These are phyloP conservation scores for Lutjanus argentimaculatus DNA, from an alignment of 2,797 vertebrate genomes.

Conservation along the genomic window DNA sequence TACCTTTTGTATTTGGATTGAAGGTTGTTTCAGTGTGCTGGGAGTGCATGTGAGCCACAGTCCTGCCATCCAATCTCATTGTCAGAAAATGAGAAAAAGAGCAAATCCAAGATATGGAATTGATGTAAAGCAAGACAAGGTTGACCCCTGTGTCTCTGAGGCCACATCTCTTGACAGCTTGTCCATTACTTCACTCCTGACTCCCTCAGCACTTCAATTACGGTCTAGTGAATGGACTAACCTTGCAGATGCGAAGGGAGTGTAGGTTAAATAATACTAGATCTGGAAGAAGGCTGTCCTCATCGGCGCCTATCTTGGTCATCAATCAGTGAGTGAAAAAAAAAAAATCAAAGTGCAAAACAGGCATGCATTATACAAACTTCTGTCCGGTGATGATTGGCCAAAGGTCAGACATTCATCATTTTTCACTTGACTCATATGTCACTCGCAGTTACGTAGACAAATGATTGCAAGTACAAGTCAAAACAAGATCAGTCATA, in stretches of 20 bases:
- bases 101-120: slow-evolving; percentile 52
- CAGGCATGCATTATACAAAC: neutral
- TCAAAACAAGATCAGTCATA: slow-evolving; percentile 11
- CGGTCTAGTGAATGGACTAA: slow-evolving; percentile 21
- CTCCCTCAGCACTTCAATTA: slow-evolving; percentile 39
- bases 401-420: neutral
- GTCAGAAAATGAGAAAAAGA: slow-evolving; percentile 64
- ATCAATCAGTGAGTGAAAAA: neutral
- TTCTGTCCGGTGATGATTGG: neutral
- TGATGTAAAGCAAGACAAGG: slow-evolving; percentile 64
- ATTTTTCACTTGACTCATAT: neutral
- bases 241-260: slow-evolving; percentile 28
- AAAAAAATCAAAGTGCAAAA: neutral
- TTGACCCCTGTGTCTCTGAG: slow-evolving; percentile 57
- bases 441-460: neutral
- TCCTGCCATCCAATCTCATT: slow-evolving; percentile 42
- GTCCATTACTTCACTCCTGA: slow-evolving; percentile 31
- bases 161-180: slow-evolving; percentile 43
- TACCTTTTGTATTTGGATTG: slow-evolving; percentile 16
- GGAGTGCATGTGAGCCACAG: slow-evolving; percentile 32
- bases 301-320: slow-evolving; percentile 2
- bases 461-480: neutral
- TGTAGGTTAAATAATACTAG: slow-evolving; percentile 9
- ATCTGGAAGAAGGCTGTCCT: neutral
- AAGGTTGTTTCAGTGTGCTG: slow-evolving; percentile 33